Percentiles rank a stretch among this genome's conserved stretches.
These are phyloP conservation scores for Zosterops lateralis DNA, from an alignment of 2,113 vertebrate species.

Conservation along the genomic window DNA sequence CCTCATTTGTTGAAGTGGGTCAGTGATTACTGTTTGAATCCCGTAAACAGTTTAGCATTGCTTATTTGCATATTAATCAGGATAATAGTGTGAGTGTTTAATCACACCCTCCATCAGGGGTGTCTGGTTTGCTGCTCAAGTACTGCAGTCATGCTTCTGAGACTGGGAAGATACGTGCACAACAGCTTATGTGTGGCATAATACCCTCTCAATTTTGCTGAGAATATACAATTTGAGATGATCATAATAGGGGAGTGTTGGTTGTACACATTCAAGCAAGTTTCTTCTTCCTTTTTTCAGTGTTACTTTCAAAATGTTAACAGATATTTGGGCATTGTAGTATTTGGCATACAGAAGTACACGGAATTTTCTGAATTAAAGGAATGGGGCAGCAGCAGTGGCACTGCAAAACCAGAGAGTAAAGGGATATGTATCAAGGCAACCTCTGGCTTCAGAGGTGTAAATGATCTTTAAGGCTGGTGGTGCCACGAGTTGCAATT, in stretches of 20 bases:
- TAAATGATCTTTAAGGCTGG: neutral
- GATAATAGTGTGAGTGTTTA: neutral
- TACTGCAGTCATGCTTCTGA: neutral
- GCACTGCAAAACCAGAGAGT: neutral
- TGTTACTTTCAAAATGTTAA: neutral
- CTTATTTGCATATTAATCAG: slow-evolving; percentile 31
- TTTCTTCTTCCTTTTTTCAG: neutral
- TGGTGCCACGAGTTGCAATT: fast-evolving
- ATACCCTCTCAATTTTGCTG: neutral
- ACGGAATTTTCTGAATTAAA: neutral
- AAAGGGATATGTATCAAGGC: neutral
- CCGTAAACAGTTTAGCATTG: neutral
- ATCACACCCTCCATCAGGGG: neutral
- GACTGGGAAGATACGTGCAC: neutral
- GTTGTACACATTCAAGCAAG: neutral
- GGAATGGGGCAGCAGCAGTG: neutral
- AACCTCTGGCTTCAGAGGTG: neutral
- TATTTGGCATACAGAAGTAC: neutral
- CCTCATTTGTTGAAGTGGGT: slow-evolving; percentile 27
- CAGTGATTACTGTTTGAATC: slow-evolving; percentile 12
- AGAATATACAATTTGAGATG: neutral
- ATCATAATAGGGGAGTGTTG: neutral
- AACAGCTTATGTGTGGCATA: neutral
- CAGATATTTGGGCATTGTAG: neutral
- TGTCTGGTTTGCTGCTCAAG: neutral